Base-by-base conservation (phyloP, 2,113 vertebrate species). In the Polypterus bichir region DNA sequence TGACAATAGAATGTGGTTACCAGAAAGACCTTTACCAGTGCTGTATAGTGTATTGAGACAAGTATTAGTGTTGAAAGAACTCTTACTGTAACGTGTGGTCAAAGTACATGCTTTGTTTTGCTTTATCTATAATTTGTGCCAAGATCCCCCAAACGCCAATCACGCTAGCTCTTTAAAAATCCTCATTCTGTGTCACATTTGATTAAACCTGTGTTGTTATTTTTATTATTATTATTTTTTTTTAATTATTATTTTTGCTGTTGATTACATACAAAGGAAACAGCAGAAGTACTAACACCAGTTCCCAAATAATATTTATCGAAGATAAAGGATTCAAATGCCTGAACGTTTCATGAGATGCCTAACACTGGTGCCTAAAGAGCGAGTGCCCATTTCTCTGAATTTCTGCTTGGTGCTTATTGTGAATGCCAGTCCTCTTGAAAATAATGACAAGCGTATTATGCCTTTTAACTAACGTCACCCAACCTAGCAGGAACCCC, bases 61-160 rank as follows among this genome's bases (percentile, higher is more conserved):
- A 52, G 51, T 52, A 52, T 71, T 74, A 69, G 66, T 71, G 66
- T 73, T 69, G 64, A 62, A 62, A 62, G 56, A 55, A 4, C 55
- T 56, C 9, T 61, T 52, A 62, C 53, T 63, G 62, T 70, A 62
- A 60, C 65, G 59, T 71, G 68, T 73, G 68, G 69, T 66, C 61
- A 70, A 75, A 55, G 4, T 67, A 54, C 69, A 62, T 58, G 69
- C 69, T 54, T 49, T 51, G 6, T 69, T 75, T 68, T 71, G 70
- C 71, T 76, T 73, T 67, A 67, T 72, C 57, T 65, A 72, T 58
- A 69, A 74, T 55, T 68, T 69, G 76, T 77, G 76, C 74, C 76
- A 73, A 74, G 65, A 66, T 74, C 74, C 64, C 70, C 69, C 74
- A 69, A 72, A 70, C 68, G 76, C 73, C 68, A 52, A 52, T 52